phyloP scores from a whole-genome alignment of 2,888 invertebrate genomes.

The Protonemura montana region DNA sequence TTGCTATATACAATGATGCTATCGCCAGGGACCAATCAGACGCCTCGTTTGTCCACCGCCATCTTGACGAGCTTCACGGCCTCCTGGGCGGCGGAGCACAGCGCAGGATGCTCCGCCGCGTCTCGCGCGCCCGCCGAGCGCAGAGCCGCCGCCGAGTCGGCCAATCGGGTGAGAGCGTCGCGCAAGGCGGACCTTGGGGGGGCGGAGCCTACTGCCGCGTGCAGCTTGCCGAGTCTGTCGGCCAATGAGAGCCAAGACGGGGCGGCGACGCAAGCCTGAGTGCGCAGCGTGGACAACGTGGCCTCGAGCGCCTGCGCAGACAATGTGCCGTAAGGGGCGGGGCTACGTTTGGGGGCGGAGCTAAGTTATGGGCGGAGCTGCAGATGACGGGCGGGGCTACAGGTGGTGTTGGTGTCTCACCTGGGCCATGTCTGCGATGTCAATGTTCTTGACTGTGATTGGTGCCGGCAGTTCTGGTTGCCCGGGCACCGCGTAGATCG shows the following conservation, averaged over 20 bases:
- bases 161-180: conserved; percentile 74
- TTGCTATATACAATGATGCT: conserved; percentile 34
- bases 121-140: conserved; percentile 75
- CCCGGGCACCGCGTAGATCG: conserved; percentile 80
- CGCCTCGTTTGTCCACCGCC: background rate
- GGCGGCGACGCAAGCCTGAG: conserved; percentile 65
- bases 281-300: conserved; percentile 66
- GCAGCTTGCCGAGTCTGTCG: conserved; percentile 81
- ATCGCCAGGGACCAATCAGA: no score
- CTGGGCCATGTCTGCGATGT: conserved; percentile 60
- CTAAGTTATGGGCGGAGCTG: no score
- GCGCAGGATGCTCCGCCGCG: conserved; percentile 71
- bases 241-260: conserved; percentile 82
- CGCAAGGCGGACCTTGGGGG: conserved; percentile 80
- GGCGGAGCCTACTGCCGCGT: conserved; percentile 60
- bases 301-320: conserved; percentile 68
- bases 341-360: no score
- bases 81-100: conserved; percentile 73
- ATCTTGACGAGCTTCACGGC: conserved; percentile 70
- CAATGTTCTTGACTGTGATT: conserved; percentile 59
- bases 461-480: conserved; percentile 58
- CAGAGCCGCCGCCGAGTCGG: conserved; percentile 71
- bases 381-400: no score
- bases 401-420: no score
- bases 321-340: no score